A percentile compares a stretch with the other conserved stretches of the same genome.
phyloP scores from a whole-genome alignment of 2,797 vertebrate genomes.

The Lepidocolaptes lacrymiger region DNA sequence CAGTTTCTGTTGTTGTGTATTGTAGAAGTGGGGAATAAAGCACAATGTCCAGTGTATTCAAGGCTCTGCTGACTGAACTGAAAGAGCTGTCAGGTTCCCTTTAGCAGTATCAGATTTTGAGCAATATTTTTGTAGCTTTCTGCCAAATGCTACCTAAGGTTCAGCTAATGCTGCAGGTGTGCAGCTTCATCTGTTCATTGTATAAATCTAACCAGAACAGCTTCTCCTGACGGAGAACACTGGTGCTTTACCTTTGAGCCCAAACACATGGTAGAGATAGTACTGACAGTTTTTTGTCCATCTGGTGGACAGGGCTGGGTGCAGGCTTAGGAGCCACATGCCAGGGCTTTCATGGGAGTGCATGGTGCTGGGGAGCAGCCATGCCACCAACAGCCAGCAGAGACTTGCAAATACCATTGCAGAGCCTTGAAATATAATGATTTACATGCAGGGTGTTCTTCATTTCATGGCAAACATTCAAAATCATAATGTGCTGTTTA shows the following conservation, averaged over 20 bases:
- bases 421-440: background rate
- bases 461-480: background rate
- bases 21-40: background rate
- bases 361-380: background rate
- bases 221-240: background rate
- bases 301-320: background rate
- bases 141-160: background rate
- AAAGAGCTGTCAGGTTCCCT: background rate
- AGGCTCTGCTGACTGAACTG: background rate
- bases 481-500: background rate
- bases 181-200: background rate
- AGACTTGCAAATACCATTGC: background rate
- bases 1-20: background rate
- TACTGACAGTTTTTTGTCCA: background rate
- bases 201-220: background rate
- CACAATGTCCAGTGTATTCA: background rate
- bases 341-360: background rate
- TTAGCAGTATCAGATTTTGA: background rate
- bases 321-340: background rate
- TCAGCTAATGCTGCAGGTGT: background rate
- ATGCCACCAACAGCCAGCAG: background rate
- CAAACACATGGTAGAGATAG: background rate
- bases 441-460: background rate
- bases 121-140: background rate
- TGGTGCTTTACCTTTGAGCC: background rate